Evolutionary conservation across 2,113 vertebrate genomes (phyloP).

Genomic region (Embiotoca jacksoni): DNA sequence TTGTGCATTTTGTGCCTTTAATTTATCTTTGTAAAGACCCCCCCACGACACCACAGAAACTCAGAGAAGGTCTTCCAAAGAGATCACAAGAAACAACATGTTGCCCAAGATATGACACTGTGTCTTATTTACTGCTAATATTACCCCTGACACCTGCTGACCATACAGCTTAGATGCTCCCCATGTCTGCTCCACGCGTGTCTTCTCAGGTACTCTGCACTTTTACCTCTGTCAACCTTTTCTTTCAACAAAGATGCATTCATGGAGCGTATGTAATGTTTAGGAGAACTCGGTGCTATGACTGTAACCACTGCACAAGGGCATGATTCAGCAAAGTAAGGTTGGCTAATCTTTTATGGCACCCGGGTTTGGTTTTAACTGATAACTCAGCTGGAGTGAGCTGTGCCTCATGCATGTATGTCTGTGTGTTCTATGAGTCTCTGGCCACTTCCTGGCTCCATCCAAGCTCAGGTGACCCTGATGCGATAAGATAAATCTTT

Average conservation of each 20-base stretch:
- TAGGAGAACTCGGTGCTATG: neutral
- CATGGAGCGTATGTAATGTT: neutral
- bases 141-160: slow-evolving; percentile 13
- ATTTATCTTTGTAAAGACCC: neutral
- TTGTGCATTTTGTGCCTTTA: neutral
- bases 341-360: slow-evolving; percentile 70
- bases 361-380: slow-evolving; percentile 63
- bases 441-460: slow-evolving; percentile 3
- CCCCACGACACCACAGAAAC: neutral
- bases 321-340: slow-evolving; percentile 55
- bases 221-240: slow-evolving; percentile 2
- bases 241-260: slow-evolving; percentile 19
- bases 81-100: neutral
- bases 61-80: neutral
- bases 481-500: slow-evolving; percentile 62
- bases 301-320: slow-evolving; percentile 26
- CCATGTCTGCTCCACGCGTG: neutral
- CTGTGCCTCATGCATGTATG: neutral
- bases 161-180: neutral
- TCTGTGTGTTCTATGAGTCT: neutral
- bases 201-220: slow-evolving; percentile 10
- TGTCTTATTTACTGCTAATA: slow-evolving; percentile 28
- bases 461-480: slow-evolving; percentile 28
- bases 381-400: slow-evolving; percentile 54
- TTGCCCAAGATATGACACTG: slow-evolving; percentile 2